Base-by-base conservation (phyloP, 1,140 invertebrate genomes). In the Apocrypta bakeri region DNA sequence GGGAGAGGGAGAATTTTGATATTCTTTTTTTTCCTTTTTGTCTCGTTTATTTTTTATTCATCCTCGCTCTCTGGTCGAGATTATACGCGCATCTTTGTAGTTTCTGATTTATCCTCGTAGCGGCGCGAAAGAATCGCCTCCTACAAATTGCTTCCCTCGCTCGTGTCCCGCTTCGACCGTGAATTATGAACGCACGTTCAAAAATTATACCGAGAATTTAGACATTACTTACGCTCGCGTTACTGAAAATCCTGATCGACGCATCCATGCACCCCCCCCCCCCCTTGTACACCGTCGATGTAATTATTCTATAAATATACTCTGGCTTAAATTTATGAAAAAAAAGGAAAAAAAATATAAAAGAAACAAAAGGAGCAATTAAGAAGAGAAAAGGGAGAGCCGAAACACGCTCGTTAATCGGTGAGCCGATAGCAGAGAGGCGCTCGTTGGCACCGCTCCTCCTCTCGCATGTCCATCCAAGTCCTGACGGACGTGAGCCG, bases 31-130 rank as follows among this genome's bases (percentile, higher is more conserved):
- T 56, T 74, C 48, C 9, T 40, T 31, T 33, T 17, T 8, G 37
- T 37, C 75, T 31, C 29, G 7, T 11, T 33, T 17, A n/a, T 17
- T 37, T 21, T 72, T 17, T 71, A n/a, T n/a, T n/a, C n/a, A n/a
- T n/a, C n/a, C 27, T 21, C 17, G 31, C 31, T 24, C 21, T 72
- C 21, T 2, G 27, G 9, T 31, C 31, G 29, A n/a, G 61, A 42
- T 78, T 78, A 42, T 29, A 63, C 21, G 24, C 40, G 31, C 31
- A 48, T 78, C 76, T 68, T 68, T 68, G 64, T 68, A 68, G 33
- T 64, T 68, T 68, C 27, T 78, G 76, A 78, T 78, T 78, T 68
- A 78, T 56, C 21, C 48, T 7, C 76, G 64, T n/a, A 14, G 64
- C 17, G 40, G 29, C 8, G n/a, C 37, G n/a, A 29, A 74, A 74